phyloP scores from a whole-genome alignment of 2,888 invertebrate species.

The Ligdia adustata region DNA sequence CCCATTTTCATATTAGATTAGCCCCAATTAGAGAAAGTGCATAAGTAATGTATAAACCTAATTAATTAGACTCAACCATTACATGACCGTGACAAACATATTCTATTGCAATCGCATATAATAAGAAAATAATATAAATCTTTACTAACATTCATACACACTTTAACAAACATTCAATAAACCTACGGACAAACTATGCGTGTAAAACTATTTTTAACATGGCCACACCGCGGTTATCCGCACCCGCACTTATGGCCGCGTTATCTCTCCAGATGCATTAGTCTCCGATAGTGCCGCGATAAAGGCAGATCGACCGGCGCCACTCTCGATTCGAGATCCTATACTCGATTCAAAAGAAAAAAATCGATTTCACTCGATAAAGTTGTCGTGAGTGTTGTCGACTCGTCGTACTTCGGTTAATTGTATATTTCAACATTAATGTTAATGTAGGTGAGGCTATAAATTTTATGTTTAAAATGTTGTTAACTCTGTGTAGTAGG shows the following conservation, averaged over 20 bases:
- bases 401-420: slow-evolving; percentile 63
- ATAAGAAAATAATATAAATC: no score
- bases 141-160: no score
- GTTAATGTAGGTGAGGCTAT: slow-evolving; percentile 52
- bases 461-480: slow-evolving; percentile 52
- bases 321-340: slow-evolving; percentile 77
- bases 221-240: slow-evolving; percentile 81
- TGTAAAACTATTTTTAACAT: slow-evolving; percentile 82
- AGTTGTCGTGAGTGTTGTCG: slow-evolving; percentile 75
- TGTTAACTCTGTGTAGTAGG: slow-evolving; percentile 41
- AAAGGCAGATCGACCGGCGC: slow-evolving; percentile 80
- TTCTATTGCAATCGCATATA: no score
- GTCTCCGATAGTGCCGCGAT: slow-evolving; percentile 80
- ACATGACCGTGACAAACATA: no score
- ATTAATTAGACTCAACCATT: no score
- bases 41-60: no score
- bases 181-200: slow-evolving; percentile 71
- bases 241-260: slow-evolving; percentile 77
- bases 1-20: no score
- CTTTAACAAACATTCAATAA: slow-evolving; percentile 49
- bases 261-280: slow-evolving; percentile 81
- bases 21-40: no score
- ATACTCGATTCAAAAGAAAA: slow-evolving; percentile 77
- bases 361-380: slow-evolving; percentile 75
- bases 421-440: slow-evolving; percentile 74